Evolutionary conservation across 2,113 vertebrate species (phyloP).

Genomic region (Muntiacus muntjak): DNA sequence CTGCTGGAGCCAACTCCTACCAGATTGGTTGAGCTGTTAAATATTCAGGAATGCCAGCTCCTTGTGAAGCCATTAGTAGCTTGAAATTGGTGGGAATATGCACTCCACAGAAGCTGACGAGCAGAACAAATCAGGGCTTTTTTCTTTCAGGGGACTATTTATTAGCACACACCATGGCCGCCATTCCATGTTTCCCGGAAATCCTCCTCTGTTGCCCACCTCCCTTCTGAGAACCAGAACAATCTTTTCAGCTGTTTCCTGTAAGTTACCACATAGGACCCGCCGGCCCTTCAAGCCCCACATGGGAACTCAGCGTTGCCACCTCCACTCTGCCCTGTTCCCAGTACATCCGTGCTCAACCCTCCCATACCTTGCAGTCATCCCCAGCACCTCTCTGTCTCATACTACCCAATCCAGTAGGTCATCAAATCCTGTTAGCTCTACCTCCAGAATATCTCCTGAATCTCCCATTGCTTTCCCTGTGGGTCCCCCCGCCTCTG

Average conservation of each 20-base stretch:
- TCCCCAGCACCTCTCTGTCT: too few species aligned
- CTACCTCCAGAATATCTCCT: neutral
- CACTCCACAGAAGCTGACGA: too few species aligned
- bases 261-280: neutral
- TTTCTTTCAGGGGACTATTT: neutral
- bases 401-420: neutral
- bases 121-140: neutral
- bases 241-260: neutral
- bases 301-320: neutral
- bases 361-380: too few species aligned
- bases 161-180: too few species aligned
- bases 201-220: neutral
- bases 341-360: neutral
- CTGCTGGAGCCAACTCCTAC: neutral
- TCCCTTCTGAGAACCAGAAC: neutral
- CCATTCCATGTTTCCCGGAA: rapidly evolving
- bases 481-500: rapidly evolving
- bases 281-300: too few species aligned
- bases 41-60: neutral
- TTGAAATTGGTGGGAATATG: neutral
- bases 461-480: neutral
- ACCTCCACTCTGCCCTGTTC: neutral
- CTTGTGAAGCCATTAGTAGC: neutral
- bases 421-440: neutral
- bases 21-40: neutral